Evolutionary conservation across 2,797 vertebrate species (phyloP).

Genomic region (Echiichthys vipera): DNA sequence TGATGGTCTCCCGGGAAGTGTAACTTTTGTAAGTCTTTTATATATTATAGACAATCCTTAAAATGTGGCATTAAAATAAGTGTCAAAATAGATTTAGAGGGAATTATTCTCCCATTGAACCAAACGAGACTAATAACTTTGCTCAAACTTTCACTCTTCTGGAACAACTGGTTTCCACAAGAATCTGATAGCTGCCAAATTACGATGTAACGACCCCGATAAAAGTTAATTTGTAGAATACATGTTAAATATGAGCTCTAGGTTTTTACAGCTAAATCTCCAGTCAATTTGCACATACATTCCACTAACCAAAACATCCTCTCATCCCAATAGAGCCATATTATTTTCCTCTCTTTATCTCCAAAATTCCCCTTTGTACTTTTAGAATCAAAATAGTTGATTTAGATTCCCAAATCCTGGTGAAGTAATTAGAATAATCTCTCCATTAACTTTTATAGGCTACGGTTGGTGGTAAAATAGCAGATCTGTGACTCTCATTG

Average conservation of each 20-base stretch:
- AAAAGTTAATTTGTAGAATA: conserved; percentile 69
- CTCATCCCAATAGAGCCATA: conserved; percentile 32
- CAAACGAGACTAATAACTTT: conserved; percentile 30
- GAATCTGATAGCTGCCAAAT: conserved; percentile 63
- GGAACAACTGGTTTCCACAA: conserved; percentile 12
- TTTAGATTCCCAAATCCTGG: conserved; percentile 50
- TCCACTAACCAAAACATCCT: conserved; percentile 20
- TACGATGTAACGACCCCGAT: conserved; percentile 71
- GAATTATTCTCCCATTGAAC: no score
- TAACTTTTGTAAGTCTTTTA: conserved; percentile 38
- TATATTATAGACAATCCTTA: conserved; percentile 21
- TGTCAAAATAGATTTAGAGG: conserved; percentile 34
- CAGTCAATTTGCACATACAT: conserved; percentile 29
- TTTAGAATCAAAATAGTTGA: conserved; percentile 48
- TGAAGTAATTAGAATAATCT: conserved; percentile 61
- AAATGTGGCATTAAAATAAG: neutral
- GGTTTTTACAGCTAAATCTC: conserved; percentile 50
- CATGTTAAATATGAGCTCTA: conserved; percentile 59
- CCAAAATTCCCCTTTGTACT: conserved; percentile 28
- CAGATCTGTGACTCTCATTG: conserved; percentile 61
- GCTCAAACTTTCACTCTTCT: conserved; percentile 24
- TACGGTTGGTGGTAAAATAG: conserved; percentile 59
- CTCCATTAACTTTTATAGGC: conserved; percentile 61
- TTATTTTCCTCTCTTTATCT: conserved; percentile 24
- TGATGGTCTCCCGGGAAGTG: conserved; percentile 52